A percentile compares a stretch with the other conserved stretches of the same genome.
phyloP scores from a whole-genome alignment of 2,888 invertebrate species.

The Orchestes rusci region DNA sequence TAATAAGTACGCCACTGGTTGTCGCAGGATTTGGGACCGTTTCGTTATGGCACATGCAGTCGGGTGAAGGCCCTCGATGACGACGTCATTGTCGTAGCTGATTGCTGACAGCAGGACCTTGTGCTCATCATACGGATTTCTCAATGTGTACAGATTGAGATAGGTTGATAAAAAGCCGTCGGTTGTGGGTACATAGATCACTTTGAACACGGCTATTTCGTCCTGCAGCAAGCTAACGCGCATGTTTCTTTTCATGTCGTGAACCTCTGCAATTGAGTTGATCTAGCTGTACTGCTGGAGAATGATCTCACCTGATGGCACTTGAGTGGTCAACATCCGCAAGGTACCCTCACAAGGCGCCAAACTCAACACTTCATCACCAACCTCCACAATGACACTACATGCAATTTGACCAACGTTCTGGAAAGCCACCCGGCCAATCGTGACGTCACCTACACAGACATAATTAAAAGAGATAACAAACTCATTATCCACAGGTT shows the following conservation, averaged over 20 bases:
- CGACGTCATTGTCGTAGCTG: slow-evolving; percentile 25
- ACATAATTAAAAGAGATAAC: slow-evolving; percentile 39
- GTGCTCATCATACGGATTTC: not conserved
- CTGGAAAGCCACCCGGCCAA: slow-evolving; percentile 32
- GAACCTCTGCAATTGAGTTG: slow-evolving; percentile 14
- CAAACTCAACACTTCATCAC: slow-evolving; percentile 24
- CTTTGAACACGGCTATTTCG: slow-evolving; percentile 33
- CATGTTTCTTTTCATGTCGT: slow-evolving; percentile 19
- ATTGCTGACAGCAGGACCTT: not conserved
- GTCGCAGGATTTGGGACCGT: slow-evolving; percentile 6
- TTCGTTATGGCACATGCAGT: not conserved
- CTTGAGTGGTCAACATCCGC: no score
- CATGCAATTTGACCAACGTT: slow-evolving; percentile 42
- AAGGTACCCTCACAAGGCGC: slow-evolving; percentile 21
- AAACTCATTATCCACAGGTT: slow-evolving; percentile 23
- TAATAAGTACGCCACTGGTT: slow-evolving; percentile 33
- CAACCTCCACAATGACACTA: slow-evolving; percentile 41
- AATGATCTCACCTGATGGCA: no score
- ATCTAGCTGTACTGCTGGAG: no score
- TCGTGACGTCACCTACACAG: slow-evolving; percentile 29
- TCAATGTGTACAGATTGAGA: not conserved
- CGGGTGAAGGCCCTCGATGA: slow-evolving; percentile 15
- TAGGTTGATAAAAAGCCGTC: not conserved
- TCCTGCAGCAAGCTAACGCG: slow-evolving; percentile 34
- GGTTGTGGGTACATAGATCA: slow-evolving; percentile 37